A percentile compares a stretch with the other conserved stretches of the same genome.
These are phyloP conservation scores for Crocodylus rhombifer DNA, from an alignment of 2,797 vertebrate species.

Conservation along the genomic window DNA sequence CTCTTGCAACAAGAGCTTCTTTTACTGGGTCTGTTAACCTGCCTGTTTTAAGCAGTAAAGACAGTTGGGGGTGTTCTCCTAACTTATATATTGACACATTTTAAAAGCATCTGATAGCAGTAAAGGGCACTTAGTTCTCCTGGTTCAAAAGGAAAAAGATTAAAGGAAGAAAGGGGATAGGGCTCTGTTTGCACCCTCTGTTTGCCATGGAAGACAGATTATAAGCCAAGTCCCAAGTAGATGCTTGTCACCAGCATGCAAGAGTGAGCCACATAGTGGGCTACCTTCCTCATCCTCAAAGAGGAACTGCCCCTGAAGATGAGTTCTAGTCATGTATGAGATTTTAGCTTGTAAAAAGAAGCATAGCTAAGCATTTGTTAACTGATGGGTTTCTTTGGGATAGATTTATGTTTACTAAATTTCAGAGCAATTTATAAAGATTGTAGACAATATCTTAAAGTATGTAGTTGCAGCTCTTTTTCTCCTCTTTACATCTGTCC, in stretches of 20 bases:
- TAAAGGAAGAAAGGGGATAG: too few species aligned
- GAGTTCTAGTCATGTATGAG: not conserved
- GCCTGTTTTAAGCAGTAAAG: not conserved
- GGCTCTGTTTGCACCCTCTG: too few species aligned
- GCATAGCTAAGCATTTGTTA: not conserved
- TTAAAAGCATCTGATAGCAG: not conserved
- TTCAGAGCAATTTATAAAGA: fast-evolving
- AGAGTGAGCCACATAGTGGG: too few species aligned
- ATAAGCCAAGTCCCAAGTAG: too few species aligned
- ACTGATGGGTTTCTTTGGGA: not conserved
- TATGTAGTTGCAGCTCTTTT: fast-evolving
- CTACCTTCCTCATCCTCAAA: not conserved
- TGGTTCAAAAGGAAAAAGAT: too few species aligned
- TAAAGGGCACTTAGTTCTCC: not conserved
- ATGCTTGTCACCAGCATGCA: too few species aligned
- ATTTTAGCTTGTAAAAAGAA: not conserved
- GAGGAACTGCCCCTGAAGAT: not conserved
- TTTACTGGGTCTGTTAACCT: not conserved
- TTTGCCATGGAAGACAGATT: too few species aligned
- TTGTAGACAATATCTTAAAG: fast-evolving
- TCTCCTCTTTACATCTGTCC: not conserved
- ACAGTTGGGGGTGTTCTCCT: too few species aligned
- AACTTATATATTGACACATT: not conserved
- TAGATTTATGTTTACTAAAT: not conserved
- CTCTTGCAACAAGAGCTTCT: not conserved